Conservation (phyloP, 2,888 invertebrate genomes). For the Pelosia muscerda region DNA sequence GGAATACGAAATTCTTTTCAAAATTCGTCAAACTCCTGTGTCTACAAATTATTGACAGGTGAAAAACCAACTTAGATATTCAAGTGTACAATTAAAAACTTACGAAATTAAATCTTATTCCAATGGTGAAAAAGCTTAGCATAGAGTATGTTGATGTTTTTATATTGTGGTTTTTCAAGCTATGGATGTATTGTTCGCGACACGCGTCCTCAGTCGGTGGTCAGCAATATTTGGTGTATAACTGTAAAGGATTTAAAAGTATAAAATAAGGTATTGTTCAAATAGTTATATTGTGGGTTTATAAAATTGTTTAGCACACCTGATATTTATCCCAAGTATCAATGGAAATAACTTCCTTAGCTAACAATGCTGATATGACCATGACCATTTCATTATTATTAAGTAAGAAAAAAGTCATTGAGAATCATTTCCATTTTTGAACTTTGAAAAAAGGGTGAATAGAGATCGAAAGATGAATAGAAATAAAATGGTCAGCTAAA, state of each 20-base stretch:
- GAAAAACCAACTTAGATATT: conserved; percentile 13
- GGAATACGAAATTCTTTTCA: conserved; percentile 39
- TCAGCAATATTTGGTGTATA: conserved; percentile 27
- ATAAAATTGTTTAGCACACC: neutral
- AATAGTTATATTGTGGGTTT: neutral
- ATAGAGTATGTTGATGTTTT: neutral
- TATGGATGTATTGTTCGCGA: conserved; percentile 37
- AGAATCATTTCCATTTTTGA: too few species aligned
- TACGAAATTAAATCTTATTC: conserved; percentile 11
- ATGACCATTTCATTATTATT: too few species aligned
- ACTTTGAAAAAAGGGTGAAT: too few species aligned
- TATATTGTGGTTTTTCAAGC: conserved; percentile 16
- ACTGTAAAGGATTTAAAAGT: conserved; percentile 15
- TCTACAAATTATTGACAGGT: conserved; percentile 45
- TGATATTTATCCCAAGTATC: neutral
- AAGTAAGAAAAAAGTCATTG: too few species aligned
- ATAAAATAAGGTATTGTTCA: neutral
- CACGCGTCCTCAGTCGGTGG: conserved; percentile 55
- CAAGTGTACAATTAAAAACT: neutral
- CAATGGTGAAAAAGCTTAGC: accelerated
- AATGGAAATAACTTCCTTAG: neutral
- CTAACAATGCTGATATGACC: too few species aligned
- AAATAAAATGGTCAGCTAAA: too few species aligned
- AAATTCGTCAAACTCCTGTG: conserved; percentile 51
- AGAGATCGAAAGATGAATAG: too few species aligned